Evolutionary conservation across 2,113 vertebrate genomes (phyloP).

Genomic region (Phoenicopterus ruber): DNA sequence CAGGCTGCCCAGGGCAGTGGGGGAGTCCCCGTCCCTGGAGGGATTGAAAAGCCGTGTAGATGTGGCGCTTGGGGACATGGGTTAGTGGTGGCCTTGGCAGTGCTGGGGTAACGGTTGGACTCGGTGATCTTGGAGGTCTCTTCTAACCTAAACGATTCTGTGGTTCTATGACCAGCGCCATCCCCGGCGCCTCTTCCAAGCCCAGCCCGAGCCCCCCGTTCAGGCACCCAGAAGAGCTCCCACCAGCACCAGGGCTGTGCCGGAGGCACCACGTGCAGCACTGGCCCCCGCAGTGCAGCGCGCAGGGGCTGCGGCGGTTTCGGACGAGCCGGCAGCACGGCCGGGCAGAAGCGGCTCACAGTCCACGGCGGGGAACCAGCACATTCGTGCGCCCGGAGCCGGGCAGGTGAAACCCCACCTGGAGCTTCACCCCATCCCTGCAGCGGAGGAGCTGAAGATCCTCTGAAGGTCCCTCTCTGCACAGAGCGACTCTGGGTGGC

Average conservation of each 20-base stretch:
- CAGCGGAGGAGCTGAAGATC: background rate
- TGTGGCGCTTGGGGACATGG: too few relatives aligned
- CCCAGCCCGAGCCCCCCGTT: background rate
- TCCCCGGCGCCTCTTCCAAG: background rate
- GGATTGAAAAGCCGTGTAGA: too few relatives aligned
- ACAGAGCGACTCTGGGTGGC: background rate
- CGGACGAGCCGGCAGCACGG: too few relatives aligned
- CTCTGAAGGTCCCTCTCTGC: background rate
- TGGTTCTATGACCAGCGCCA: too few relatives aligned
- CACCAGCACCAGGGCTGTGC: background rate
- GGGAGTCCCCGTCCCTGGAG: too few relatives aligned
- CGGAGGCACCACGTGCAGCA: fast-evolving
- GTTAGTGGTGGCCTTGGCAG: too few relatives aligned
- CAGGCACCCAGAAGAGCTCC: background rate
- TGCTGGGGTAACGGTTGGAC: too few relatives aligned
- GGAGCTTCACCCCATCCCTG: background rate
- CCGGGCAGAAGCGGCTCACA: background rate
- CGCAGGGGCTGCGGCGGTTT: background rate
- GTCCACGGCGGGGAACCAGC: background rate
- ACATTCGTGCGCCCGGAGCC: background rate
- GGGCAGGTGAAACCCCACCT: background rate
- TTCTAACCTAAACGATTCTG: too few relatives aligned
- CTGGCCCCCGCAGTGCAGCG: fast-evolving
- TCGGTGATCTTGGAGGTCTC: too few relatives aligned
- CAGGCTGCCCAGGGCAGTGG: too few relatives aligned